These are phyloP conservation scores for Hippopotamus amphibius DNA, from an alignment of 2,113 vertebrate genomes.

Conservation along the genomic window DNA sequence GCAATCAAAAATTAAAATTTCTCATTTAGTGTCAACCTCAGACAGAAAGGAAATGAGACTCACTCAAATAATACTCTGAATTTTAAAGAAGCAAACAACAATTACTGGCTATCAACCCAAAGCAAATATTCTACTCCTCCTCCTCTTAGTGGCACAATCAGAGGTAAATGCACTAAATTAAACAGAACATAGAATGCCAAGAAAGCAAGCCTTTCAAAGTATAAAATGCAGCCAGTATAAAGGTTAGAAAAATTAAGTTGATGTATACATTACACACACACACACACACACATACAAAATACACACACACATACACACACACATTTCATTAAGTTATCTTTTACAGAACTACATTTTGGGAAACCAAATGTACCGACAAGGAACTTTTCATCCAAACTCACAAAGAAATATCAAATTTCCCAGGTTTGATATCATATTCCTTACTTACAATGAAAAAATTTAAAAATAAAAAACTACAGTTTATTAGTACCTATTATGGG, in stretches of 20 bases:
- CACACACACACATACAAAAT: neutral
- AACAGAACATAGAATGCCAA: neutral
- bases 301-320: neutral
- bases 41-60: slow-evolving; percentile 55
- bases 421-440: neutral
- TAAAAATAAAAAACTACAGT: neutral
- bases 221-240: neutral
- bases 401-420: slow-evolving; percentile 34
- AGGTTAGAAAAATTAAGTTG: neutral
- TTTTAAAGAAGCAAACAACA: slow-evolving; percentile 55
- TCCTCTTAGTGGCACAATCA: neutral
- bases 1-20: slow-evolving; percentile 13
- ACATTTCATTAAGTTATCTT: neutral
- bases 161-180: neutral
- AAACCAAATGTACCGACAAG: slow-evolving; percentile 24
- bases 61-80: slow-evolving; percentile 41
- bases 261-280: neutral
- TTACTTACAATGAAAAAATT: slow-evolving; percentile 42
- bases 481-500: neutral
- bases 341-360: slow-evolving; percentile 45
- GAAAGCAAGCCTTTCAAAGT: slow-evolving; percentile 2
- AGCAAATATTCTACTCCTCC: neutral
- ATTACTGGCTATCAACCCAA: neutral
- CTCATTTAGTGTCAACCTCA: slow-evolving; percentile 23
- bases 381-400: slow-evolving; percentile 34